Evolutionary conservation across 2,797 vertebrate species (phyloP).

Genomic region (Sebastes itinus): DNA sequence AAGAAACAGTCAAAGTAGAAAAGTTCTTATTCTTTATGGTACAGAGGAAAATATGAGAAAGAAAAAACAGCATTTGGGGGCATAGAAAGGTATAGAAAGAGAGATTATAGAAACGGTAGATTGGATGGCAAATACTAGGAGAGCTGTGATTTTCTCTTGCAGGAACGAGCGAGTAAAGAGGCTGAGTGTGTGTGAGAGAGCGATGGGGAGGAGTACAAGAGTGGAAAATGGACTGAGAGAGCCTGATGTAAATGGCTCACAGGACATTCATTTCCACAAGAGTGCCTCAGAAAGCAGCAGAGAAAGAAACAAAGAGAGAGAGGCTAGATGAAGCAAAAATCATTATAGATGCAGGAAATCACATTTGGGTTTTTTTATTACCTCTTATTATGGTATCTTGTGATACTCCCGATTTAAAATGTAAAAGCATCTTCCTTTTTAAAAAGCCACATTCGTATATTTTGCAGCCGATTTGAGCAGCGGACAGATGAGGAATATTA

Average conservation of each 20-base stretch:
- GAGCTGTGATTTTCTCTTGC: slow-evolving; percentile 50
- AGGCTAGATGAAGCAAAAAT: slow-evolving; percentile 10
- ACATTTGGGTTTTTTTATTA: neutral
- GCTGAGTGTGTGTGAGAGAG: neutral
- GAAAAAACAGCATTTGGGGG: neutral
- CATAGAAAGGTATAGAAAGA: neutral
- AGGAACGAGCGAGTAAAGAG: slow-evolving; percentile 35
- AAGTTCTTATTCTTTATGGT: neutral
- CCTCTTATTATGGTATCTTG: neutral
- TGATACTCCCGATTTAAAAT: neutral
- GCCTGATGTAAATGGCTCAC: slow-evolving; percentile 49
- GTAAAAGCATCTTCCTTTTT: neutral
- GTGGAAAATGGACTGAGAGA: slow-evolving; percentile 54
- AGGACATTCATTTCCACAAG: slow-evolving; percentile 52
- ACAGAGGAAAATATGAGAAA: neutral
- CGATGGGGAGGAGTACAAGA: slow-evolving; percentile 13
- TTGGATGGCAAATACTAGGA: slow-evolving; percentile 11
- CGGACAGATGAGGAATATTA: neutral
- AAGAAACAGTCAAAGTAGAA: neutral
- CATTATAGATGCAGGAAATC: neutral
- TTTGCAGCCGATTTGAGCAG: neutral
- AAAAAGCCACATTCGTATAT: neutral
- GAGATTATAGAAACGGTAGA: slow-evolving; percentile 8
- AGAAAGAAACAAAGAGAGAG: slow-evolving; percentile 7
- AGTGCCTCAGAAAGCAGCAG: slow-evolving; percentile 49